These are phyloP conservation scores for Montipora efflorescens DNA, from an alignment of 64 coral and sea anemone genomes.

Conservation along the genomic window DNA sequence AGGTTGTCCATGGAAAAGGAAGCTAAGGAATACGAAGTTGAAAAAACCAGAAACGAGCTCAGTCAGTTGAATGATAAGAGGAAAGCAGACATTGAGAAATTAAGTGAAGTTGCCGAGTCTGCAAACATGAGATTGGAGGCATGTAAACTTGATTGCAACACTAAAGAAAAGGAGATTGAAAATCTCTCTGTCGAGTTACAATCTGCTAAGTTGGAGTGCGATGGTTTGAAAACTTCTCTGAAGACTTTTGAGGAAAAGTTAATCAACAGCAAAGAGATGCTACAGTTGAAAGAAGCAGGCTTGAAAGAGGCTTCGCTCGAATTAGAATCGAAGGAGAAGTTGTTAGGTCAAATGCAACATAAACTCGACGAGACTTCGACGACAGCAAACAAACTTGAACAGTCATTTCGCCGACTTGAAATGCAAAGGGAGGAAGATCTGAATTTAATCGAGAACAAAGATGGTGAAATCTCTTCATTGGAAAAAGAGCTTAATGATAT, in stretches of 20 bases:
- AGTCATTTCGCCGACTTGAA: background rate
- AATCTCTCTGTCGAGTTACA: background rate
- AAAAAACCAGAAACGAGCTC: conserved; percentile 40
- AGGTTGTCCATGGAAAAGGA: conserved; percentile 26
- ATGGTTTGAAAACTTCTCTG: conserved; percentile 4
- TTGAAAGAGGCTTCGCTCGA: conserved; percentile 47
- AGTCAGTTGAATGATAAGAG: background rate
- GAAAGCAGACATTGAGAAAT: conserved; percentile 47
- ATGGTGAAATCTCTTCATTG: conserved; percentile 51
- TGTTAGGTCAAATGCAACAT: background rate
- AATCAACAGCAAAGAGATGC: conserved; percentile 50
- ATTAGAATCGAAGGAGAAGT: conserved; percentile 29
- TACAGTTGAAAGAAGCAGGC: conserved; percentile 46
- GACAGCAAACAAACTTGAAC: conserved; percentile 9
- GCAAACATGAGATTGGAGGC: conserved; percentile 25
- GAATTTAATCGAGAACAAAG: conserved; percentile 38
- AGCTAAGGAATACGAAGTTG: conserved; percentile 43
- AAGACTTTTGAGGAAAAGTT: conserved; percentile 36
- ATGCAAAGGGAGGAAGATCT: conserved; percentile 38
- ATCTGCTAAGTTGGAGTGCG: background rate
- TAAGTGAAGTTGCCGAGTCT: conserved; percentile 34
- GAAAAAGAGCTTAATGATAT: conserved; percentile 29
- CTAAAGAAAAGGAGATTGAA: conserved; percentile 65
- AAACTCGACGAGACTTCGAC: background rate
- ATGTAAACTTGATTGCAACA: background rate